Percentiles rank a stretch among this genome's conserved stretches.
Evolutionary conservation across 1,140 invertebrate species (phyloP).

Genomic region (Luehdorfia chinensis): DNA sequence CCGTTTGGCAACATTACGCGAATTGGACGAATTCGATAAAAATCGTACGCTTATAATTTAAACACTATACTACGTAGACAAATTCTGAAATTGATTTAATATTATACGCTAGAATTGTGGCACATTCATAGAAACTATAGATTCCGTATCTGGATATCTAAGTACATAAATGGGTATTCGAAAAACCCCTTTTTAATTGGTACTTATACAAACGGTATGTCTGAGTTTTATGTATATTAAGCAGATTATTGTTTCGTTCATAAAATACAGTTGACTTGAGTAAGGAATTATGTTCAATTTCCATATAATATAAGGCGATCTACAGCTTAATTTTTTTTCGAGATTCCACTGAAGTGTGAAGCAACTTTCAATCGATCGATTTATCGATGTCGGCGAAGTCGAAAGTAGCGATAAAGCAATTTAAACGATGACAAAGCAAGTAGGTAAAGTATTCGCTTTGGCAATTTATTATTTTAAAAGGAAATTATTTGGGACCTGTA

Average conservation of each 20-base stretch:
- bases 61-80: constrained; percentile 23
- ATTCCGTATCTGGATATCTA: background rate
- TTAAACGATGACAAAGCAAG: constrained; percentile 20
- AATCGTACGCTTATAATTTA: too few relatives aligned
- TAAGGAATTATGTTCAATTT: too few relatives aligned
- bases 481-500: constrained; percentile 9
- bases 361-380: constrained; percentile 22
- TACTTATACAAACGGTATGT: too few relatives aligned
- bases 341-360: constrained; percentile 32
- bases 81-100: constrained; percentile 13
- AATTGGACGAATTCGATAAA: constrained; percentile 62
- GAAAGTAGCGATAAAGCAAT: constrained; percentile 28
- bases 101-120: background rate
- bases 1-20: constrained; percentile 60
- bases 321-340: constrained; percentile 24
- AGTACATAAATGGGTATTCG: background rate
- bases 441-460: too few relatives aligned
- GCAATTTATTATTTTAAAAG: constrained; percentile 7
- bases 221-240: background rate
- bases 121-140: background rate
- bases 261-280: too few relatives aligned
- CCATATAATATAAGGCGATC: too few relatives aligned
- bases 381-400: constrained; percentile 25
- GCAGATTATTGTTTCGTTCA: constrained; percentile 2
- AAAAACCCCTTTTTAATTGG: background rate